A percentile compares a stretch with the other conserved stretches of the same genome.
Conservation (phyloP, 1,140 invertebrate genomes). For the Rhynchophorus ferrugineus region DNA sequence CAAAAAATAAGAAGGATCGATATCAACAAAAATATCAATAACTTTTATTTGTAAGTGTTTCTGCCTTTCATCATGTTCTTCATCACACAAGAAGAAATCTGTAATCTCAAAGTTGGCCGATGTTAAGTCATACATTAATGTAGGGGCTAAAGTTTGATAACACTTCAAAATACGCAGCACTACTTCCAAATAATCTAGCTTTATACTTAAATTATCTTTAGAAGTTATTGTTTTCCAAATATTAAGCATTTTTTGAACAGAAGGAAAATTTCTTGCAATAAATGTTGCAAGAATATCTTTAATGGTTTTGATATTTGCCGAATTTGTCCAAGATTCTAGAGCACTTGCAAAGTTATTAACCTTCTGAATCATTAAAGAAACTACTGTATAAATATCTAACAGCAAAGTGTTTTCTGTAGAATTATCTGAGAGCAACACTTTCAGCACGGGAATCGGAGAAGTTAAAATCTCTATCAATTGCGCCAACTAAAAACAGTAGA, state of each 20-base stretch:
- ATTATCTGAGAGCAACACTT: slow-evolving; percentile 41
- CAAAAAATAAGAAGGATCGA: slow-evolving; percentile 50
- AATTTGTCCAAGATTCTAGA: slow-evolving; percentile 29
- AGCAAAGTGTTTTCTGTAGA: too few relatives aligned
- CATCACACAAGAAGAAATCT: slow-evolving; percentile 41
- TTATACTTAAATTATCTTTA: slow-evolving; percentile 1
- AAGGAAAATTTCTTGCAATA: slow-evolving; percentile 47
- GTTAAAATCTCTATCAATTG: slow-evolving; percentile 46
- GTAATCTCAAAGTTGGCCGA: slow-evolving; percentile 40
- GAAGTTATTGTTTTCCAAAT: slow-evolving; percentile 38
- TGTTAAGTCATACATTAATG: slow-evolving; percentile 45
- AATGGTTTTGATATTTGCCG: slow-evolving; percentile 37
- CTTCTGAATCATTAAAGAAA: slow-evolving; percentile 44
- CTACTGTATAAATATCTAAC: slow-evolving; percentile 43
- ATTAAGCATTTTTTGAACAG: slow-evolving; percentile 43
- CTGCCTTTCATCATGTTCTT: slow-evolving; percentile 27
- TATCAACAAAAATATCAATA: slow-evolving; percentile 52
- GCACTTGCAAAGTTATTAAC: slow-evolving; percentile 41
- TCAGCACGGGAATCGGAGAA: slow-evolving; percentile 45
- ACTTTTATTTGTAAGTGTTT: slow-evolving; percentile 56
- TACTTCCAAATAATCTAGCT: slow-evolving; percentile 39
- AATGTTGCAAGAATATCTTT: slow-evolving; percentile 43
- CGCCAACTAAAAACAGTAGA: slow-evolving; percentile 36
- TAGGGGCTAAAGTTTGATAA: slow-evolving; percentile 48
- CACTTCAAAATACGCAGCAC: slow-evolving; percentile 49